Percentiles rank a stretch among this genome's conserved stretches.
These are phyloP conservation scores for Melieria picta DNA, from an alignment of 2,888 invertebrate genomes.

Conservation along the genomic window DNA sequence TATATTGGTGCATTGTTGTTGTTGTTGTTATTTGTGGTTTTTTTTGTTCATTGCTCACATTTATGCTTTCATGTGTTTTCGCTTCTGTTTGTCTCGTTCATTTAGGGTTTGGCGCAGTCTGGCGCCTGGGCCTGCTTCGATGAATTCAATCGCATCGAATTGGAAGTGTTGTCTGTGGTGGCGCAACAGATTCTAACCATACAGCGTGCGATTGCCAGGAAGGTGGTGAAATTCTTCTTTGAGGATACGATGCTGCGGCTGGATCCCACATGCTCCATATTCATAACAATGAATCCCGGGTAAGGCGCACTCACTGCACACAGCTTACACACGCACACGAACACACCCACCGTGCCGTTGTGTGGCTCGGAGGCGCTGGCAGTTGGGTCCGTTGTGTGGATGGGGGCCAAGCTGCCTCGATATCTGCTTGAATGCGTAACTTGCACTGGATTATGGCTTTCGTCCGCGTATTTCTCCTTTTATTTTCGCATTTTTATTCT, in stretches of 20 bases:
- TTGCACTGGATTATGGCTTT: not conserved
- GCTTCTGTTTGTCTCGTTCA: conserved; percentile 20
- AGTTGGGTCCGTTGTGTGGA: no score
- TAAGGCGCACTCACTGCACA: conserved; percentile 61
- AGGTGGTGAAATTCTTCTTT: conserved; percentile 83
- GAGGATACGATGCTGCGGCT: conserved; percentile 91
- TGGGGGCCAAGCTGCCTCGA: no score
- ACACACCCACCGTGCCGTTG: not conserved
- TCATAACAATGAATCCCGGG: conserved; percentile 96
- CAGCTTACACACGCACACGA: not conserved
- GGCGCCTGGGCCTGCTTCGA: conserved; percentile 97
- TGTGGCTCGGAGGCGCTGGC: no score
- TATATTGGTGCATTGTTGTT: conserved; percentile 17
- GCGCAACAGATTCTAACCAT: conserved; percentile 94
- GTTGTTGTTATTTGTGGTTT: conserved; percentile 4
- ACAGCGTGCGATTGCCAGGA: conserved; percentile 84
- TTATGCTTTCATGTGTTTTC: conserved; percentile 1
- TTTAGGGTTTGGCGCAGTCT: conserved; percentile 84
- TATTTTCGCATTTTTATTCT: not conserved
- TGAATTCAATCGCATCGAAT: conserved; percentile 93
- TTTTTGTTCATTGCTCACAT: conserved; percentile 1
- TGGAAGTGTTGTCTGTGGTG: conserved; percentile 92
- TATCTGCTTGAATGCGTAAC: no score
- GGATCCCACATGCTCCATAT: conserved; percentile 88
- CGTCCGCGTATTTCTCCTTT: not conserved